A percentile compares a stretch with the other conserved stretches of the same genome.
Evolutionary conservation across 2,888 invertebrate genomes (phyloP).

Genomic region (Alentia gelatinosa): DNA sequence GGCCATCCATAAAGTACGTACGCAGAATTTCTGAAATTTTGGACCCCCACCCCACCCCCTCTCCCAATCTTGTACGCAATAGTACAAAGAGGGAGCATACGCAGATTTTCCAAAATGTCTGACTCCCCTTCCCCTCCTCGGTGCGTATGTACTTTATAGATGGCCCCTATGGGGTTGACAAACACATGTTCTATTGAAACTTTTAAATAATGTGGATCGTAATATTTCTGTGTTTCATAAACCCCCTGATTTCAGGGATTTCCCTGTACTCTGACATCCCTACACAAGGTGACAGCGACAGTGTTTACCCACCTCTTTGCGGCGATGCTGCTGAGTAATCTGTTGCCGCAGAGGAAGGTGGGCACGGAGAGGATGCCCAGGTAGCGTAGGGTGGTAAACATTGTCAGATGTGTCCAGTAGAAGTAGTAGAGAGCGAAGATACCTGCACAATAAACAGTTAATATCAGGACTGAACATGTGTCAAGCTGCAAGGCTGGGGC

Average conservation of each 20-base stretch:
- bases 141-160: not conserved
- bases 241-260: not conserved
- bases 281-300: too few relatives aligned
- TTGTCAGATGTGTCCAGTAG: conserved; percentile 96
- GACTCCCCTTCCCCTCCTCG: not conserved
- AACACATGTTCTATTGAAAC: not conserved
- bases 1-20: too few relatives aligned
- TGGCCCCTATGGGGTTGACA: not conserved
- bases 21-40: too few relatives aligned
- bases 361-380: conserved; percentile 91
- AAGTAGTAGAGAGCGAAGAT: conserved; percentile 93
- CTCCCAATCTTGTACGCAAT: too few relatives aligned
- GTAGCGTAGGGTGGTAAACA: conserved; percentile 97
- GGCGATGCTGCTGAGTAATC: conserved; percentile 91
- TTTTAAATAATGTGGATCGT: not conserved
- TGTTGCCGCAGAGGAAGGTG: conserved; percentile 96
- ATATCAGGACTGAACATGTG: not conserved
- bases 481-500: too few relatives aligned
- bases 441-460: conserved; percentile 82
- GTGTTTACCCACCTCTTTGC: conserved; percentile 75
- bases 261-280: not conserved
- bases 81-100: not conserved
- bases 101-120: not conserved
- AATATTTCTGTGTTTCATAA: not conserved
- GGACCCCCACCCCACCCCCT: too few relatives aligned